Evolutionary conservation across 2,113 vertebrate species (phyloP).

Genomic region (Fulica atra): DNA sequence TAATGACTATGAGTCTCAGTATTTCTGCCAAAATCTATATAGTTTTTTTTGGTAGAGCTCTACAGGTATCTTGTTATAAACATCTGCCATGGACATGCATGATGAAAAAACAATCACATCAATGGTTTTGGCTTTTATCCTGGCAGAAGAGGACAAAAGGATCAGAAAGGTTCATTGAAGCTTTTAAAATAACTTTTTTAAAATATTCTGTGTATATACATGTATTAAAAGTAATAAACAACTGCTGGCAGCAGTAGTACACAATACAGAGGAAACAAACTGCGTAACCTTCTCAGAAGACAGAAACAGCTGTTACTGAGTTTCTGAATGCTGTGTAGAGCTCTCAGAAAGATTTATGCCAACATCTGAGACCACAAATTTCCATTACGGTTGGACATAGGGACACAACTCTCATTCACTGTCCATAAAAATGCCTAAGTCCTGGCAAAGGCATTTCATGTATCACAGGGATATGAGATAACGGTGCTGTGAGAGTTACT

Average conservation of each 20-base stretch:
- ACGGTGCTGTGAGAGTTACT: slow-evolving; percentile 1
- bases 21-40: neutral
- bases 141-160: neutral
- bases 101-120: neutral
- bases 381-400: slow-evolving; percentile 1
- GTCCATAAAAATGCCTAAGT: slow-evolving; percentile 47
- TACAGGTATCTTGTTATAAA: neutral
- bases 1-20: neutral
- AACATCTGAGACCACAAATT: slow-evolving; percentile 1
- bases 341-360: slow-evolving; percentile 26
- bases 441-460: slow-evolving; percentile 21
- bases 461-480: neutral
- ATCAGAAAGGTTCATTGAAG: neutral
- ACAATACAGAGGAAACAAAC: neutral
- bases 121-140: neutral
- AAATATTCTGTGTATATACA: neutral
- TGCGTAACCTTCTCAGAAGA: neutral
- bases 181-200: neutral
- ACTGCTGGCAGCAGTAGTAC: neutral
- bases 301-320: neutral
- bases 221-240: neutral
- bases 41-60: neutral
- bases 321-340: neutral
- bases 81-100: neutral
- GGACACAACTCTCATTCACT: slow-evolving; percentile 36